Conservation (phyloP, 2,888 invertebrate species). For the Dastarcus helophoroides region DNA sequence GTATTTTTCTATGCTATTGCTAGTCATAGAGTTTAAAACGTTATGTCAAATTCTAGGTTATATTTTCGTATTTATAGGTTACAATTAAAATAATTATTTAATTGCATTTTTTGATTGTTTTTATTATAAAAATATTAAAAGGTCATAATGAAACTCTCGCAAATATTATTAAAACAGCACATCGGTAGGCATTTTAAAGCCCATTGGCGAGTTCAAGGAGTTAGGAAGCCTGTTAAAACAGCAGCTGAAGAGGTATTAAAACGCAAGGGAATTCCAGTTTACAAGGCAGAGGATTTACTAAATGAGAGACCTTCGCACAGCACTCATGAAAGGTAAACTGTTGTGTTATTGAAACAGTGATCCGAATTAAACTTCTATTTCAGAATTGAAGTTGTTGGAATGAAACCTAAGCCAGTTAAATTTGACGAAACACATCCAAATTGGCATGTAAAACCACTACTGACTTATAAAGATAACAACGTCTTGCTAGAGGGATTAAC, state of each 20-base stretch:
- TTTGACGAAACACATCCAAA: constrained; percentile 51
- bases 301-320: too few relatives aligned
- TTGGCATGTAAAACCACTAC: constrained; percentile 51
- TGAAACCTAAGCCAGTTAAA: constrained; percentile 34
- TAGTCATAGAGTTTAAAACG: too few relatives aligned
- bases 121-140: constrained; percentile 1
- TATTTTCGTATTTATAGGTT: too few relatives aligned
- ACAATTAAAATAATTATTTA: too few relatives aligned
- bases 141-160: constrained; percentile 52
- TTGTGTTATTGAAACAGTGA: background rate
- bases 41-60: too few relatives aligned
- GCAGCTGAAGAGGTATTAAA: constrained; percentile 44
- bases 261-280: constrained; percentile 47
- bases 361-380: constrained; percentile 15
- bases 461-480: constrained; percentile 47
- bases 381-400: constrained; percentile 36
- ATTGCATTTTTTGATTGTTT: too few relatives aligned
- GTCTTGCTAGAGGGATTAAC: constrained; percentile 59
- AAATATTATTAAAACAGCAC: constrained; percentile 52
- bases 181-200: constrained; percentile 60
- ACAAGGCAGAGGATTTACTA: constrained; percentile 50
- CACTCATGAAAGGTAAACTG: constrained; percentile 21
- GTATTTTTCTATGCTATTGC: too few relatives aligned
- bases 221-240: constrained; percentile 45
- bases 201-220: constrained; percentile 60